A percentile compares a stretch with the other conserved stretches of the same genome.
phyloP scores from a whole-genome alignment of 1,140 invertebrate genomes.

The Papilio helenus region DNA sequence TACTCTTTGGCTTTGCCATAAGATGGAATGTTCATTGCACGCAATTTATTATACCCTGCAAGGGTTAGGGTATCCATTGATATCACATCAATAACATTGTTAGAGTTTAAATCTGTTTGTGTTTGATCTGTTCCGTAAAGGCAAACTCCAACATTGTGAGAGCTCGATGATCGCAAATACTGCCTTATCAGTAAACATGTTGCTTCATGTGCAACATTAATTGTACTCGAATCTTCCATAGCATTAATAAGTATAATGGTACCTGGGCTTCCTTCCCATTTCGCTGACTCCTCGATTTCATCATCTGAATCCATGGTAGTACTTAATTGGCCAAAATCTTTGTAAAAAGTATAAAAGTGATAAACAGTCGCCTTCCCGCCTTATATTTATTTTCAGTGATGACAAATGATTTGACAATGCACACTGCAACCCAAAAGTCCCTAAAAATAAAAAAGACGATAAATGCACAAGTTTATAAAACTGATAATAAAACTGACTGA shows the following conservation, averaged over 20 bases:
- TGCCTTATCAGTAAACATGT: constrained; percentile 65
- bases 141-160: constrained; percentile 62
- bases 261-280: constrained; percentile 67
- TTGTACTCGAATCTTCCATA: constrained; percentile 55
- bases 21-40: constrained; percentile 52
- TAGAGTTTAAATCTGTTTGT: constrained; percentile 52
- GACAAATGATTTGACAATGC: neutral
- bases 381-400: constrained; percentile 9
- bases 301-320: constrained; percentile 66
- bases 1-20: constrained; percentile 63
- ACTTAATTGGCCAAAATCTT: constrained; percentile 27
- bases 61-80: constrained; percentile 61
- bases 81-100: constrained; percentile 64
- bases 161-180: constrained; percentile 58
- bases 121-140: constrained; percentile 63
- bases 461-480: no score
- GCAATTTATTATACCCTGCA: constrained; percentile 65
- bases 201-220: constrained; percentile 56
- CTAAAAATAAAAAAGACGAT: no score
- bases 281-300: constrained; percentile 55
- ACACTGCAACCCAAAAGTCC: no score
- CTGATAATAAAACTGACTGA: no score
- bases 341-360: constrained; percentile 18
- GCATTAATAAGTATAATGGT: constrained; percentile 70
- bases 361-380: neutral